A percentile compares a stretch with the other conserved stretches of the same genome.
These are phyloP conservation scores for Psittacara wagleri DNA, from an alignment of 2,113 vertebrate species.

Conservation along the genomic window DNA sequence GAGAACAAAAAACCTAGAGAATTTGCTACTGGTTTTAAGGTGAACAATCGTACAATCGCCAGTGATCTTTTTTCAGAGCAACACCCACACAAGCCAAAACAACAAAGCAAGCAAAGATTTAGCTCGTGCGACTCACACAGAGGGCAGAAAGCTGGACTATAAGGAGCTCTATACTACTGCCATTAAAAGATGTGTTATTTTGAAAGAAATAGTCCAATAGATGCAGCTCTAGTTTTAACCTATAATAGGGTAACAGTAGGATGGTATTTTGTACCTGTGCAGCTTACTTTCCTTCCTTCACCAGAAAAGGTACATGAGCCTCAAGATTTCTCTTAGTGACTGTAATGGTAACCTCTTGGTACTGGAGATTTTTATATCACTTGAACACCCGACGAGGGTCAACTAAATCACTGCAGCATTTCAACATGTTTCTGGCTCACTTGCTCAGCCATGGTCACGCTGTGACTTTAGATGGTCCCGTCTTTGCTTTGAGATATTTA, in stretches of 20 bases:
- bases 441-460: not conserved
- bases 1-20: not conserved
- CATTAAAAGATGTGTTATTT: not conserved
- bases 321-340: not conserved
- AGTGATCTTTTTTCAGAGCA: not conserved
- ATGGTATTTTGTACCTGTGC: not conserved
- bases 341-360: not conserved
- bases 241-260: not conserved
- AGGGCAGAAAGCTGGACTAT: not conserved
- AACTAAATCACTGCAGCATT: not conserved
- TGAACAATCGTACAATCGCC: not conserved
- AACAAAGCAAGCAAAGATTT: not conserved
- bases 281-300: not conserved
- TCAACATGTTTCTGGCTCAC: not conserved
- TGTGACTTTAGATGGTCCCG: not conserved
- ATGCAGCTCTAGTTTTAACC: not conserved
- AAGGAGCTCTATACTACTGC: not conserved
- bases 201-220: not conserved
- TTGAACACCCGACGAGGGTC: rapidly evolving
- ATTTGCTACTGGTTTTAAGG: not conserved
- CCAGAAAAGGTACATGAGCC: not conserved
- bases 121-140: not conserved
- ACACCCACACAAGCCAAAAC: not conserved
- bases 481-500: not conserved
- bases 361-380: not conserved